Evolutionary conservation across 2,797 vertebrate genomes (phyloP).

Genomic region (Urophycis tenuis): DNA sequence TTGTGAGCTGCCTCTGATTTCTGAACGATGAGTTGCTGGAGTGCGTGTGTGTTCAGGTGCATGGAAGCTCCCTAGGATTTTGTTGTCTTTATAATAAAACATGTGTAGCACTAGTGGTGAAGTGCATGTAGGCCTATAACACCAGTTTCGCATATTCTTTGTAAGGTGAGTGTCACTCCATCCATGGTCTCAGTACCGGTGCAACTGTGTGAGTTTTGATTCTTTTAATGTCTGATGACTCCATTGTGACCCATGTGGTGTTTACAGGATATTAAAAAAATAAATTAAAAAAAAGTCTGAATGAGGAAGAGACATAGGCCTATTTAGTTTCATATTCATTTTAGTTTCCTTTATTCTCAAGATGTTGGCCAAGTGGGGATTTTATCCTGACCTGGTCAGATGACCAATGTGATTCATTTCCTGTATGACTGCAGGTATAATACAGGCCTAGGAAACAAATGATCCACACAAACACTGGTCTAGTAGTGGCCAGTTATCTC

Average conservation of each 20-base stretch:
- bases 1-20: background rate
- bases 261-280: background rate
- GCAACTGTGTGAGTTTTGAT: background rate
- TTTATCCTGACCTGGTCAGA: background rate
- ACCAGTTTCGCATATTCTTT: background rate
- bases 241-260: background rate
- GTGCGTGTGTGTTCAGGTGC: background rate
- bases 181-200: background rate
- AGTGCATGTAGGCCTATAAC: background rate
- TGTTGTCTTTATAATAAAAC: too few relatives aligned
- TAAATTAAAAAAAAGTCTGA: too few relatives aligned
- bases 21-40: background rate
- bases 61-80: background rate
- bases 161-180: background rate
- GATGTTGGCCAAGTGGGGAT: background rate
- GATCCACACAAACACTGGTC: background rate
- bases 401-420: background rate
- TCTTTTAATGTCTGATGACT: background rate
- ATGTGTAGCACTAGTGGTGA: too few relatives aligned
- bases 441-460: background rate
- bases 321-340: background rate
- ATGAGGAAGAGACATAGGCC: background rate
- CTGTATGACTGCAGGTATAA: background rate
- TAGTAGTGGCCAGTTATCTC: background rate
- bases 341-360: background rate